Evolutionary conservation across 2,113 vertebrate species (phyloP), one percentile per base, ranked within the genome.

Genomic region (Myodes glareolus): DNA sequence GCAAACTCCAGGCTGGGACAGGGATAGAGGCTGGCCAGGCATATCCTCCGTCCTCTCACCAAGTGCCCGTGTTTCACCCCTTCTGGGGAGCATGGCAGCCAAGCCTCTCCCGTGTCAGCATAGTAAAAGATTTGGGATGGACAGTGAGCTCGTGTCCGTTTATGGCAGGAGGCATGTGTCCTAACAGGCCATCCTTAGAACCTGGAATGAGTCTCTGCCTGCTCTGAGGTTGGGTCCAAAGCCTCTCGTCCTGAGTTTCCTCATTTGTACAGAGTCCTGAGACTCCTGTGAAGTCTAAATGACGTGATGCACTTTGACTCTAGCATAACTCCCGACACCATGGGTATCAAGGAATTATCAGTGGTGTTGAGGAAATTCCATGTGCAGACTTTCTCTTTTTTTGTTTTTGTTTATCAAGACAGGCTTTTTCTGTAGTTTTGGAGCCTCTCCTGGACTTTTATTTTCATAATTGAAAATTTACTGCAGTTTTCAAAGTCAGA

Each of bases 201-300:
- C 65, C 27, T 9, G 47, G 80, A 88, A n/a, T 58, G 9, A 88
- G 45, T 63, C 42, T 77, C 42, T 5, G 6, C 14, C 21, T 81
- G n/a, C 65, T 72, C 33, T 29, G 47, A 76, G 17, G 0, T 1
- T 33, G 42, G 58, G 52, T 67, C 12, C 55, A 19, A 17, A n/a
- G 45, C 39, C 85, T 39, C 85, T 63, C 76, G 82, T 50, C 68
- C 92, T 94, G 58, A 29, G 75, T 95, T 75, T 88, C 29, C 67
- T 88, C 92, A 33, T 84, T 96, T 77, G 75, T 88, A 55, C 65
- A 88, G 88, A n/a, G n/a, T 84, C 70, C 25, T 14, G 68, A 91
- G 68, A 90, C 8, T 1, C 42, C 78, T 5, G 0, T 25, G 68
- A 93, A 81, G 72, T 91, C 72, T 36, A 17, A 90, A 12, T 52